Base-by-base conservation (phyloP, 2,113 vertebrate species). In the Phalacrocorax brasilianus region DNA sequence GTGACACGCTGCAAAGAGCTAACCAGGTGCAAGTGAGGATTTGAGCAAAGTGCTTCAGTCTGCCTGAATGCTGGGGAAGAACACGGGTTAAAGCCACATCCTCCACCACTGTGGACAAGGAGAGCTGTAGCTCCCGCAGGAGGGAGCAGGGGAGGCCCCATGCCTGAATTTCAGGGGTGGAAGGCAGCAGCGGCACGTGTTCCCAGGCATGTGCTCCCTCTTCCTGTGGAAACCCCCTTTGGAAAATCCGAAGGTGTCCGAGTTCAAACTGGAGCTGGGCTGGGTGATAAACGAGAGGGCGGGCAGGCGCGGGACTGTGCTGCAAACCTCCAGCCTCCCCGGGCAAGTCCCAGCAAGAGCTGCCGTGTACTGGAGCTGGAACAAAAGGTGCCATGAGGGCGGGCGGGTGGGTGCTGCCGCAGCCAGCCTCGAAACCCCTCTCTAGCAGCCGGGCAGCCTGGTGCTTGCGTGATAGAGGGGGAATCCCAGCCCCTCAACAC, bases 371-470 rank as follows among this genome's bases (percentile, higher is more conserved):
- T 12, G 9, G 35, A 58, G 53, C 45, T 49, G 63, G 85, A 95
- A 80, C 30, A 59, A 47, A 78, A 85, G 45, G 55, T 63, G 45
- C 24, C 52, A n/a, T 0, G 8, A 77, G 18, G 56, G 66, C 14
- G 7, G 53, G 67, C 3, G 9, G n/a, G 70, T 3, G 33, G 56
- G 22, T 53, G 50, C 59, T 68, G 55, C 35, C 67, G 47, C 50
- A 85, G 35, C 1, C 8, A 11, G 50, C 62, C 55, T 61, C 56
- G 84, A 88, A 74, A 26, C n/a, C 40, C 72, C 17, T 27, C 50
- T 76, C 21, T 16, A 22, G n/a, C 3, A 2, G 42, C 55, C 0
- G 0, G 5, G 23, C 3, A 5, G 14, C 33, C 44, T 15, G 10
- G 21, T 62, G 38, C 33, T 92, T 56, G 47, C 26, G 32, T 66